Base-by-base conservation (phyloP, 2,797 vertebrate genomes). In the Tiaroga cobitis region DNA sequence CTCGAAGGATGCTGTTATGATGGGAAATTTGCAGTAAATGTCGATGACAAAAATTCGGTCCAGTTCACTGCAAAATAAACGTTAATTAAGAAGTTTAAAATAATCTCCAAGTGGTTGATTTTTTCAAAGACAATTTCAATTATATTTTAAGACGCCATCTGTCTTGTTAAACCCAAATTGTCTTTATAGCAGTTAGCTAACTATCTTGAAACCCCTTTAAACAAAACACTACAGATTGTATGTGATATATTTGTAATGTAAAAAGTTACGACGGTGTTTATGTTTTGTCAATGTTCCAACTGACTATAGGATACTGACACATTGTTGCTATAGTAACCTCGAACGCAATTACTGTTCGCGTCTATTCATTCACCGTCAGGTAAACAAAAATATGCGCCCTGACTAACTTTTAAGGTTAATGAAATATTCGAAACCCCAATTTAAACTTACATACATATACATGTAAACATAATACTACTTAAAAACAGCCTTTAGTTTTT, bases 31-130 rank as follows among this genome's bases (percentile, higher is more conserved):
- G 37, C 34, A 69, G 5, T n/a, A 24, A 34, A 11, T 41, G 65
- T 69, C 11, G 21, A 76, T 26, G 8, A 29, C 65, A 10, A 34
- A 37, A 67, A 8, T 3, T 16, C 9, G 3, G 19, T 68, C 79
- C 79, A 10, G 32, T 51, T 68, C 46, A 68, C 79, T 81, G 79
- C 32, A 81, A 81, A 69, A 80, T 41, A 59, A 41, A 65, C 15
- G 15, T 32, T 2, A 65, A 65, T 18, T 18, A 65, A 65, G 15
- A 32, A 32, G 16, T 37, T 69, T 69, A 3, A 11, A 69, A 39
- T 24, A 5, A 61, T 61, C 24, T 59, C 24, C 26, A 59, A n/a
- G 10, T 24, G 3, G 8, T 29, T 7, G 46, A 0, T 63, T 39
- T 18, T 26, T 51, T 43, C 3, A 2, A 11, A 13, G 56, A 61